These are phyloP conservation scores for Argyresthia albistria DNA, from an alignment of 2,888 invertebrate genomes.

Conservation along the genomic window DNA sequence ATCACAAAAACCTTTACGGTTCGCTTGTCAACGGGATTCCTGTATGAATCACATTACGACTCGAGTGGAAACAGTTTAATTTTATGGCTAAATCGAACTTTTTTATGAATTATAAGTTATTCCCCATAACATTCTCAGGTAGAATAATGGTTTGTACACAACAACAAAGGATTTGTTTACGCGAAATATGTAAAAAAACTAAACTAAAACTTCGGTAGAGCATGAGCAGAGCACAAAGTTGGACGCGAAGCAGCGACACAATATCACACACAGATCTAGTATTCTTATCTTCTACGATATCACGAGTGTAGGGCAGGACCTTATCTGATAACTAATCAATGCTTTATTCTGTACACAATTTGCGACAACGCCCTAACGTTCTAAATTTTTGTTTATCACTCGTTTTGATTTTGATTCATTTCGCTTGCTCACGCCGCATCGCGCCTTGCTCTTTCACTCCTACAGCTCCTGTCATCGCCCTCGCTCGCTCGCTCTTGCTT, in stretches of 20 bases:
- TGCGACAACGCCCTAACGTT: slow-evolving; percentile 54
- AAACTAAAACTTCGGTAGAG: too few relatives aligned
- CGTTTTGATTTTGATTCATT: slow-evolving; percentile 9
- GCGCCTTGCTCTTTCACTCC: too few relatives aligned
- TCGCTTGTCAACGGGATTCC: slow-evolving; percentile 11
- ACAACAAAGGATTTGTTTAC: background rate
- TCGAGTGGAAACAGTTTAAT: slow-evolving; percentile 5
- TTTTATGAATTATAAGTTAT: slow-evolving; percentile 36
- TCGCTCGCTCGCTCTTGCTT: too few relatives aligned
- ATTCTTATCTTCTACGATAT: slow-evolving; percentile 41
- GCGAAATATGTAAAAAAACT: background rate
- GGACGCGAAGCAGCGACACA: background rate
- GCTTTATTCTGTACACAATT: slow-evolving; percentile 37
- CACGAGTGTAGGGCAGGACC: slow-evolving; percentile 20
- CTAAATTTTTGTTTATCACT: slow-evolving; percentile 41
- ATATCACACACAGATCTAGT: slow-evolving; percentile 16
- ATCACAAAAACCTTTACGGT: slow-evolving; percentile 13
- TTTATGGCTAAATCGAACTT: slow-evolving; percentile 1
- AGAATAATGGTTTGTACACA: background rate
- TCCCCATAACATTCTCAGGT: slow-evolving; percentile 1
- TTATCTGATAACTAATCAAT: slow-evolving; percentile 53
- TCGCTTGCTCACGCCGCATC: too few relatives aligned
- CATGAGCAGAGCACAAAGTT: background rate
- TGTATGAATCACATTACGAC: slow-evolving; percentile 35
- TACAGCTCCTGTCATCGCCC: too few relatives aligned